These are phyloP conservation scores for Pampus argenteus DNA, from an alignment of 2,797 vertebrate genomes.

Conservation along the genomic window DNA sequence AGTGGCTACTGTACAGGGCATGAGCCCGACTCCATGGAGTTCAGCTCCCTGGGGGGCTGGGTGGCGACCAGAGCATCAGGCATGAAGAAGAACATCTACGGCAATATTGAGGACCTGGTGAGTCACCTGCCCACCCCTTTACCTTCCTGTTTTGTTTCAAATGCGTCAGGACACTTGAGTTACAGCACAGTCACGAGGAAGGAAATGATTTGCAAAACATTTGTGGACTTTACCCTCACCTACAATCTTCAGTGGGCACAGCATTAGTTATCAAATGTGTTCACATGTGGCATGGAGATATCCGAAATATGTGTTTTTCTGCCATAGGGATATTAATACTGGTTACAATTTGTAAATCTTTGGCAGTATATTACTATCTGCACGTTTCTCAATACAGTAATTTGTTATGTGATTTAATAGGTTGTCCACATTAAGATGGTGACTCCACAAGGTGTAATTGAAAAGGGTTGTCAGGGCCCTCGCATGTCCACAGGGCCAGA, in stretches of 20 bases:
- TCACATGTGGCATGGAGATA: neutral
- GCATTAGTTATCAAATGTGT: neutral
- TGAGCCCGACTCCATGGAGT: constrained; percentile 99
- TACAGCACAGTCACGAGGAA: constrained; percentile 32
- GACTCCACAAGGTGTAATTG: constrained; percentile 95
- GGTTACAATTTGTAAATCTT: constrained; percentile 12
- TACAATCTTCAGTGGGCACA: constrained; percentile 6
- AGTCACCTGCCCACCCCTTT: constrained; percentile 38
- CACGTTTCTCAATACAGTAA: neutral
- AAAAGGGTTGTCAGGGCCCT: constrained; percentile 97
- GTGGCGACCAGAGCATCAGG: constrained; percentile 98
- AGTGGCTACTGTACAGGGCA: constrained; percentile 98
- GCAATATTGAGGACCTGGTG: constrained; percentile 99
- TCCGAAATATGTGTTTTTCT: neutral
- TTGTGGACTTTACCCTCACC: constrained; percentile 26
- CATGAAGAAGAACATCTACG: constrained; percentile 99
- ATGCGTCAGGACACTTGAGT: constrained; percentile 7
- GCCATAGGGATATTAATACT: neutral
- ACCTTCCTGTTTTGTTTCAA: constrained; percentile 37
- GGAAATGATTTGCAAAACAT: constrained; percentile 40
- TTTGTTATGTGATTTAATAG: constrained; percentile 79
- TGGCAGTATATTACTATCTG: neutral
- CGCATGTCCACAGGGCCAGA: constrained; percentile 98
- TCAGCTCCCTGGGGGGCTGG: constrained; percentile 98
- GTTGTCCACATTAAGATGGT: constrained; percentile 98